A percentile compares a stretch with the other conserved stretches of the same genome.
Conservation (phyloP, 2,797 vertebrate species). For the Apogon talboti region DNA sequence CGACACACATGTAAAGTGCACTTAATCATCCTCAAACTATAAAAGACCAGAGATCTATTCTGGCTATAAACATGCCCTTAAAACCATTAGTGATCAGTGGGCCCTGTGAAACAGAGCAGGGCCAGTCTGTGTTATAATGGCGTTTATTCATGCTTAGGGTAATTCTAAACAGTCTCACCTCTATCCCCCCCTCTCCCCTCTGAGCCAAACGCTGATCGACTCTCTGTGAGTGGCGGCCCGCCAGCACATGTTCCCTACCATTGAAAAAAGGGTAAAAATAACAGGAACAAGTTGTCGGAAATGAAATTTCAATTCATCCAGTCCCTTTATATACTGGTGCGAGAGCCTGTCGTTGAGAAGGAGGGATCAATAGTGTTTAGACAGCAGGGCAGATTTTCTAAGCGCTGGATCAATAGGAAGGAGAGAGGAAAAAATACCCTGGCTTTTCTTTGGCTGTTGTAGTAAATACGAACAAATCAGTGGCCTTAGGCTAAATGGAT, state of each 20-base stretch:
- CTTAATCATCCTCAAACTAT: constrained; percentile 25
- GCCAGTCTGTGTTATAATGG: constrained; percentile 16
- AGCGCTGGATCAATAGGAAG: constrained; percentile 92
- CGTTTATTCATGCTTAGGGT: constrained; percentile 39
- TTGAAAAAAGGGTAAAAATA: constrained; percentile 86
- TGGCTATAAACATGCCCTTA: constrained; percentile 15
- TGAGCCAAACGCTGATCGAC: constrained; percentile 79
- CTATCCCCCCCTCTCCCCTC: constrained; percentile 54
- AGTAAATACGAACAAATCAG: constrained; percentile 91
- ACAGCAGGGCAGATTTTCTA: constrained; percentile 94
- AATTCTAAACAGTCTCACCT: constrained; percentile 55
- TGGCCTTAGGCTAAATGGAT: constrained; percentile 93
- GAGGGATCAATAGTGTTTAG: constrained; percentile 95
- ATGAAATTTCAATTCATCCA: constrained; percentile 96
- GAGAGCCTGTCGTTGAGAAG: constrained; percentile 86
- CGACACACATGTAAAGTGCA: not conserved
- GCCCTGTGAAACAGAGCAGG: constrained; percentile 34
- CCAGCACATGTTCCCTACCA: constrained; percentile 80
- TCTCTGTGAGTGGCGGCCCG: constrained; percentile 73
- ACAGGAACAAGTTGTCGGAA: constrained; percentile 94
- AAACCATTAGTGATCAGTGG: constrained; percentile 19
- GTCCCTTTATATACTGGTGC: constrained; percentile 91
- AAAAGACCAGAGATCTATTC: not conserved
- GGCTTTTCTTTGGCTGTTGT: constrained; percentile 88
- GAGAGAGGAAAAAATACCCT: constrained; percentile 87